These are phyloP conservation scores for Drosophila nr. perissopoda DNA, from an alignment of 2,888 invertebrate genomes.

Conservation along the genomic window DNA sequence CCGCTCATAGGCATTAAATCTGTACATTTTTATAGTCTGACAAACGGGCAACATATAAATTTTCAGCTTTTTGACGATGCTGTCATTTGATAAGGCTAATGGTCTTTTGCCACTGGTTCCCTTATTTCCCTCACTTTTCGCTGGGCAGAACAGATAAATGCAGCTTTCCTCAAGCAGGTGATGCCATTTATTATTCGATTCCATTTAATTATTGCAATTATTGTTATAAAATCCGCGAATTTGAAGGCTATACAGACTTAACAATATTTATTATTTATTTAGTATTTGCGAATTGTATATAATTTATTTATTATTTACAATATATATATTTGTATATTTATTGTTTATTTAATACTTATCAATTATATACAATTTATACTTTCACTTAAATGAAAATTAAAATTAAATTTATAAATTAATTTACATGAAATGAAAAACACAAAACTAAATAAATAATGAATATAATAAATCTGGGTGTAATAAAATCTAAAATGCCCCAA, in stretches of 20 bases:
- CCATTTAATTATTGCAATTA: background rate
- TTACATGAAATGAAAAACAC: background rate
- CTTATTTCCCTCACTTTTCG: background rate
- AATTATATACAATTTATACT: background rate
- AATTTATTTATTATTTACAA: background rate
- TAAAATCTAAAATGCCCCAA: background rate
- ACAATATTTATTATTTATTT: background rate
- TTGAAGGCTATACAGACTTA: background rate
- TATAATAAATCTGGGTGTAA: background rate
- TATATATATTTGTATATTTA: background rate
- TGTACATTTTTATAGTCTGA: slow-evolving; percentile 51
- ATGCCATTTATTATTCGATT: background rate
- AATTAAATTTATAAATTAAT: background rate
- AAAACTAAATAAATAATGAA: background rate
- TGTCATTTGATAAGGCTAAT: slow-evolving; percentile 68
- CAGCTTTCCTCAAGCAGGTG: background rate
- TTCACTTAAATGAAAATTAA: background rate
- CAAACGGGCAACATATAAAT: slow-evolving; percentile 66
- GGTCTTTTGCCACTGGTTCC: slow-evolving; percentile 34
- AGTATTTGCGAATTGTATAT: background rate
- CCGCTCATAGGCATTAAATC: slow-evolving; percentile 76
- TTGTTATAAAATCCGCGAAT: background rate
- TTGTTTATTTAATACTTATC: background rate
- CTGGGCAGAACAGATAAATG: slow-evolving; percentile 1
- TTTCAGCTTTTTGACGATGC: slow-evolving; percentile 64